Evolutionary conservation across 1,140 invertebrate species (phyloP), one percentile per base, ranked within the genome.

Genomic region (Spodoptera litura): DNA sequence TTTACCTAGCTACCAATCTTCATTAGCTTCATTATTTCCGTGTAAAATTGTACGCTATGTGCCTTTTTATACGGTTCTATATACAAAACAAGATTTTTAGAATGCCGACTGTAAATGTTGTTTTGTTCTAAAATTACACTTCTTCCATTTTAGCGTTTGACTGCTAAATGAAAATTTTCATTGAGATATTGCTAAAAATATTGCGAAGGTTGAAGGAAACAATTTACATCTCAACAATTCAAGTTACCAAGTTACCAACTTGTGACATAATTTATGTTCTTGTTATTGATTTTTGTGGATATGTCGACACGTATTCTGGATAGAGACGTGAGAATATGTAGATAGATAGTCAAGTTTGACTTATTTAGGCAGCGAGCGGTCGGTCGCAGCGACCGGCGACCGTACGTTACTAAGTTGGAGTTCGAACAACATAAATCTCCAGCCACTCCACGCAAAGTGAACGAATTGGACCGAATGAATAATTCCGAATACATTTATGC

Each of bases 1-100:
- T 88, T 87, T 83, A 85, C 86, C 85, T 87, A 85, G 80, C 88
- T 87, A 90, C 89, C 86, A 91, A 92, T 92, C 91, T 92, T 90
- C 87, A 92, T 92, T 91, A 90, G 78, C 71, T 78, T 86, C 86
- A 89, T 92, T 90, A 92, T 89, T 90, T 85, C 85, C 64, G 76
- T 86, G 88, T 88, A 86, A 87, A 87, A 88, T 84, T 86, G 62
- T 70, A 76, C 52, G 71, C 62, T 78, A 64, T 73, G 58, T 73
- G 49, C 51, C 12, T 72, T 62, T 71, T 68, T 77, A 64, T 64
- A 35, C 49, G 51, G 44, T 1, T 44, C 31, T 49, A 59, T 74
- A 38, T 73, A 73, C 20, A 49, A 13, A 13, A 15, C 20, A 51
- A 68, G 11, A 10, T 49, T 55, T 52, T 25, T 51, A 52, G 25